A percentile compares a stretch with the other conserved stretches of the same genome.
phyloP scores from a whole-genome alignment of 1,140 invertebrate genomes.

The Ceratina calcarata region DNA sequence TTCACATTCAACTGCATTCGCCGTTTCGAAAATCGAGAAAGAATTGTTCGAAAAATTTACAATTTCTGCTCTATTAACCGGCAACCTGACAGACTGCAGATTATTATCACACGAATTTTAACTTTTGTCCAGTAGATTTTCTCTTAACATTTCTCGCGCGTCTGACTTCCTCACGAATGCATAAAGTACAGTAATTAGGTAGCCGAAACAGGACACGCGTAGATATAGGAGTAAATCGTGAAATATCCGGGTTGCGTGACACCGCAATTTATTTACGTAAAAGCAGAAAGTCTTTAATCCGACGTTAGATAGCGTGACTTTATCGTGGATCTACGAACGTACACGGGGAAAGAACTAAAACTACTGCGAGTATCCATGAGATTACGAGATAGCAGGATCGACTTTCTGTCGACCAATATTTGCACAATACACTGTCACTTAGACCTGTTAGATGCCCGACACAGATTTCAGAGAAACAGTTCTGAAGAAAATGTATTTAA shows the following conservation, averaged over 20 bases:
- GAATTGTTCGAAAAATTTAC: too few species aligned
- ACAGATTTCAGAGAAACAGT: too few species aligned
- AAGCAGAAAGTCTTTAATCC: constrained; percentile 51
- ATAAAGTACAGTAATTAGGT: not conserved
- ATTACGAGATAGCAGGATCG: not conserved
- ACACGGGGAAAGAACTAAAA: not conserved
- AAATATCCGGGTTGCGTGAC: constrained; percentile 61
- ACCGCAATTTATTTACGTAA: constrained; percentile 52
- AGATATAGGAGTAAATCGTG: constrained; percentile 35
- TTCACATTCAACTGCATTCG: not conserved
- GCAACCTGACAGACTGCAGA: too few species aligned
- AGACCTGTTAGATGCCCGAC: too few species aligned
- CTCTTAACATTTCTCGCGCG: not conserved
- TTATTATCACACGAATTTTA: too few species aligned
- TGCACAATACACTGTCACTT: not conserved
- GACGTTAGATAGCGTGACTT: constrained; percentile 51
- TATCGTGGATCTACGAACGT: constrained; percentile 16
- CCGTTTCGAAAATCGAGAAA: too few species aligned
- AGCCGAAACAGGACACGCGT: not conserved
- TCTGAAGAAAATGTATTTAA: too few species aligned
- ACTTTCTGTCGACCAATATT: not conserved
- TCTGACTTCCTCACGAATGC: too few species aligned
- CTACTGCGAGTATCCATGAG: not conserved
- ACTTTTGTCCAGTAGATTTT: not conserved
- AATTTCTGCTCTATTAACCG: too few species aligned